phyloP scores from a whole-genome alignment of 2,797 vertebrate species.

The Chiloscyllium punctatum region DNA sequence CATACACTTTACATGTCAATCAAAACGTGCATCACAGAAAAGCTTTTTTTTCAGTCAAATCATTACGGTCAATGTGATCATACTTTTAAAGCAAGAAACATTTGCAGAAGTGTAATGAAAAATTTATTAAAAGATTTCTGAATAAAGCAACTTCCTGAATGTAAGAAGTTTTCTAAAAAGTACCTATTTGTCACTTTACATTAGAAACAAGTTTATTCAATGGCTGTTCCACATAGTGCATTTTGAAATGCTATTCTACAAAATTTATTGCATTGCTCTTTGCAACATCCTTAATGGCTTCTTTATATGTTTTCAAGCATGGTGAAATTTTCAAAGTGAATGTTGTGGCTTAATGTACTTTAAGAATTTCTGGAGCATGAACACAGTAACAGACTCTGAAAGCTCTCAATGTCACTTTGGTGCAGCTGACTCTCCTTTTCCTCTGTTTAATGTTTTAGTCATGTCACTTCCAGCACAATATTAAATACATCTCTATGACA shows the following conservation, averaged over 20 bases:
- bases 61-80: neutral
- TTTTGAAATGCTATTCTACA: constrained; percentile 25
- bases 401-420: constrained; percentile 43
- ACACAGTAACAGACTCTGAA: constrained; percentile 45
- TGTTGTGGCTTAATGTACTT: constrained; percentile 41
- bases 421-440: constrained; percentile 41
- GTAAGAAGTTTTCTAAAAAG: neutral
- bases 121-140: neutral
- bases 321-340: constrained; percentile 40
- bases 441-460: constrained; percentile 35
- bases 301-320: constrained; percentile 35
- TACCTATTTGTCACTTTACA: constrained; percentile 15
- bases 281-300: constrained; percentile 27
- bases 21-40: neutral
- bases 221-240: neutral
- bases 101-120: neutral
- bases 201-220: constrained; percentile 7
- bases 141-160: neutral
- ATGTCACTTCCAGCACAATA: constrained; percentile 35
- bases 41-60: too few species aligned
- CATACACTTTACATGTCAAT: neutral
- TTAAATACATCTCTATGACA: constrained; percentile 33
- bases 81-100: neutral
- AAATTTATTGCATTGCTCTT: constrained; percentile 32
- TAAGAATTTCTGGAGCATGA: constrained; percentile 41